Evolutionary conservation across 1,140 invertebrate genomes (phyloP).

Genomic region (Drosophila novamexicana): DNA sequence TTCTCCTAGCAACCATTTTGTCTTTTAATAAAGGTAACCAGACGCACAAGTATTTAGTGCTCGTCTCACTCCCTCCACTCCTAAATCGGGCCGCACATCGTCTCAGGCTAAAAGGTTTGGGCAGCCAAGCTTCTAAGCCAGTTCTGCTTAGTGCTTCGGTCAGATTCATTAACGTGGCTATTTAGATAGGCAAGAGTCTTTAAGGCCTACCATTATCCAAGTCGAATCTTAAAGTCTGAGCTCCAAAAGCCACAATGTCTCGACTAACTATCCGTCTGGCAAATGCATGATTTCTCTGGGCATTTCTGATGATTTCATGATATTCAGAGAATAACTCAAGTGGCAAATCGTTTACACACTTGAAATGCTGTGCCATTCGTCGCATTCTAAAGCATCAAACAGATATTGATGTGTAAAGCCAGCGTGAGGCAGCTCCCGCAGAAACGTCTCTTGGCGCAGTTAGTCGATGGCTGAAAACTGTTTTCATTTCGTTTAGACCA

Average conservation of each 20-base stretch:
- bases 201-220: constrained; percentile 39
- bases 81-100: constrained; percentile 8
- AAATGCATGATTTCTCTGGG: constrained; percentile 44
- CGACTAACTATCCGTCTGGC: neutral
- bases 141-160: constrained; percentile 70
- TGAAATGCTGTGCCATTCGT: constrained; percentile 75
- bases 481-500: constrained; percentile 64
- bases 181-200: constrained; percentile 72
- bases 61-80: neutral
- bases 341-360: constrained; percentile 84
- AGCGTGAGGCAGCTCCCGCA: constrained; percentile 12
- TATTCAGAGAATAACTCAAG: constrained; percentile 82
- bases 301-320: constrained; percentile 72
- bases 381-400: constrained; percentile 60
- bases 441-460: neutral
- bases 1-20: constrained; percentile 55
- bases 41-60: constrained; percentile 71
- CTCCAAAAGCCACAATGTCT: constrained; percentile 28
- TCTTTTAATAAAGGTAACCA: constrained; percentile 49
- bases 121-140: constrained; percentile 55
- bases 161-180: constrained; percentile 82
- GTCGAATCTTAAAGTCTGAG: constrained; percentile 62
- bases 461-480: constrained; percentile 55
- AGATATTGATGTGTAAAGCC: constrained; percentile 31
- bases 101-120: constrained; percentile 68